Percentiles rank a stretch among this genome's conserved stretches.
Conservation (phyloP, 2,113 vertebrate species). For the Cygnus atratus region DNA sequence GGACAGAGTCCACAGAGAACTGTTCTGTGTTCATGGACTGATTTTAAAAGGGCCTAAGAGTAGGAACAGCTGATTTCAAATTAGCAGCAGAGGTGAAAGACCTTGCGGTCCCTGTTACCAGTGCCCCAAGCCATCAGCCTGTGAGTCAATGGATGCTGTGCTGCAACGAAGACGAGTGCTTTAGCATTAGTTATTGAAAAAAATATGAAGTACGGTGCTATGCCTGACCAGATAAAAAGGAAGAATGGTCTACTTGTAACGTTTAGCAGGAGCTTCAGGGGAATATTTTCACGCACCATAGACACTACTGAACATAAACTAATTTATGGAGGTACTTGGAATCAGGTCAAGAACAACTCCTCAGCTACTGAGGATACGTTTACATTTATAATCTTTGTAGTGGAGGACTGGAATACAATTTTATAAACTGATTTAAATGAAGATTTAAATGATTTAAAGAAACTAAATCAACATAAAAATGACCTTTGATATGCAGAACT, state of each 20-base stretch:
- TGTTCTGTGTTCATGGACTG: background rate
- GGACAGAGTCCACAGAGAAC: background rate
- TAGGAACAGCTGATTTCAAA: background rate
- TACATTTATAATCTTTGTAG: constrained; percentile 42
- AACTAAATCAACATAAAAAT: background rate
- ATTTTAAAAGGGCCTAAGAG: background rate
- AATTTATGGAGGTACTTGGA: constrained; percentile 46
- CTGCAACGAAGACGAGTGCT: background rate
- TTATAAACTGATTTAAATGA: too few species aligned
- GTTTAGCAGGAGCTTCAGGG: constrained; percentile 41
- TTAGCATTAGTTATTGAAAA: background rate
- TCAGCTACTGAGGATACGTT: background rate
- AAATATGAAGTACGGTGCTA: background rate
- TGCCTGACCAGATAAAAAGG: background rate
- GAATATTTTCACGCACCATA: constrained; percentile 32
- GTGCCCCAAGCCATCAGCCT: background rate
- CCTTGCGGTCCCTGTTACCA: background rate
- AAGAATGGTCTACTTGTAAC: constrained; percentile 13
- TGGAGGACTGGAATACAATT: background rate
- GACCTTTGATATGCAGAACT: background rate
- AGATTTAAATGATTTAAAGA: constrained; percentile 6
- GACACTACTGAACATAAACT: constrained; percentile 55
- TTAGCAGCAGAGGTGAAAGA: background rate
- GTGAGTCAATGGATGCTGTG: background rate
- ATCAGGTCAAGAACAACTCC: constrained; percentile 53